Conservation (phyloP, 1,140 invertebrate genomes). For the Anastatus disparis region DNA sequence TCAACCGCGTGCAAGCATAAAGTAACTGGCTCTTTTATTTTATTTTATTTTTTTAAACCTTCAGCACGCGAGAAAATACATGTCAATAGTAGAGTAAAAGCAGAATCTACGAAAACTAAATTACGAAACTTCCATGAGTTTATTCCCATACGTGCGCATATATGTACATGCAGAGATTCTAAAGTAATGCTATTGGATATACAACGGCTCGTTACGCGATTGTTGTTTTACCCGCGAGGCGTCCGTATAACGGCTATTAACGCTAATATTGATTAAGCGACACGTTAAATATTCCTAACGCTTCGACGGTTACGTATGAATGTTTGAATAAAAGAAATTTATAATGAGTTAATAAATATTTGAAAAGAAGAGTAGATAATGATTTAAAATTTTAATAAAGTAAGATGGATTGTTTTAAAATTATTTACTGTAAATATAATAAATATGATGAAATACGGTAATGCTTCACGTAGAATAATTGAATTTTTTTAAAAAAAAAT, state of each 20-base stretch:
- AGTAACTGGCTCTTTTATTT: neutral
- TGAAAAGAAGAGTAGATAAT: too few relatives aligned
- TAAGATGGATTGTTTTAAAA: too few relatives aligned
- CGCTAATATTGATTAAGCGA: slow-evolving; percentile 5
- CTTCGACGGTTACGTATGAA: neutral
- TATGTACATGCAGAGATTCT: neutral
- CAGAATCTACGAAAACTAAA: neutral
- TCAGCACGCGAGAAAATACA: too few relatives aligned
- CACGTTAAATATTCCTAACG: too few relatives aligned
- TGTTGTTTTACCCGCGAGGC: neutral
- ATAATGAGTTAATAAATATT: too few relatives aligned
- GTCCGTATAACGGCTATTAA: slow-evolving; percentile 2
- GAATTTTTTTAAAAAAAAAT: too few relatives aligned
- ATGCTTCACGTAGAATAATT: too few relatives aligned
- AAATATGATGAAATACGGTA: too few relatives aligned
- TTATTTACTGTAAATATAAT: too few relatives aligned
- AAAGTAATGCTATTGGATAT: slow-evolving; percentile 8
- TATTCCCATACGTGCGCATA: neutral
- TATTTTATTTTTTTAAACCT: too few relatives aligned
- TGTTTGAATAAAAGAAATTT: too few relatives aligned
- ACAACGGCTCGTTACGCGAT: neutral
- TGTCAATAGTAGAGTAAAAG: neutral
- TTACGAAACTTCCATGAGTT: neutral
- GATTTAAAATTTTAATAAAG: too few relatives aligned
- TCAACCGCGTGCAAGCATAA: neutral